phyloP scores from a whole-genome alignment of 2,797 vertebrate species.

The Melanotaenia maccullochi region DNA sequence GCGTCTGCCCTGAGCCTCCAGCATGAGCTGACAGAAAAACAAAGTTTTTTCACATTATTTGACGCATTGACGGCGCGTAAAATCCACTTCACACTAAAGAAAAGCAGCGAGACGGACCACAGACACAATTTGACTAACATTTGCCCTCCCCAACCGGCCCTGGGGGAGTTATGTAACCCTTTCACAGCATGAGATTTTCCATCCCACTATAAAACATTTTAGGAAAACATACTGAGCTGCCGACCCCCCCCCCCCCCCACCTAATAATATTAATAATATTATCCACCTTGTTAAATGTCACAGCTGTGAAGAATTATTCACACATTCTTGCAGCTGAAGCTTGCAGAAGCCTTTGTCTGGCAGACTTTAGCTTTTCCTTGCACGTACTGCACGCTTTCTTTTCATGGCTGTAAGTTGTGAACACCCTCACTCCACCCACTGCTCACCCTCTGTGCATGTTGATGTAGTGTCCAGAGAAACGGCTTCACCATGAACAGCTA shows the following conservation, averaged over 20 bases:
- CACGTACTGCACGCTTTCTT: constrained; percentile 63
- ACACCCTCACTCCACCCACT: constrained; percentile 29
- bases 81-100: neutral
- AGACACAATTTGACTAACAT: constrained; percentile 12
- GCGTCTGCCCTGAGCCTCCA: constrained; percentile 88
- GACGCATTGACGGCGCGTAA: neutral
- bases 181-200: constrained; percentile 33
- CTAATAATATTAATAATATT: no score
- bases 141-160: constrained; percentile 21
- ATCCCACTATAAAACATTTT: constrained; percentile 24
- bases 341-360: constrained; percentile 52
- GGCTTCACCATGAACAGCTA: no score
- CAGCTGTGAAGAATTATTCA: constrained; percentile 24
- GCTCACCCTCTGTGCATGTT: constrained; percentile 39
- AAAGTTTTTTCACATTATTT: constrained; percentile 11
- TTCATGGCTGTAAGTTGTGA: constrained; percentile 14
- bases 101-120: no score
- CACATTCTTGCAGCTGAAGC: constrained; percentile 28
- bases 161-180: constrained; percentile 58
- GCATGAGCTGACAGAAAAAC: constrained; percentile 79
- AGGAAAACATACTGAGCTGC: neutral
- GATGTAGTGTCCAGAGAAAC: constrained; percentile 9
- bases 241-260: no score
- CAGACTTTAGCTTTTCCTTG: constrained; percentile 17
- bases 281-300: constrained; percentile 15